Evolutionary conservation across 2,113 vertebrate genomes (phyloP), one percentile per base, ranked within the genome.

Genomic region (Myotis davidii): DNA sequence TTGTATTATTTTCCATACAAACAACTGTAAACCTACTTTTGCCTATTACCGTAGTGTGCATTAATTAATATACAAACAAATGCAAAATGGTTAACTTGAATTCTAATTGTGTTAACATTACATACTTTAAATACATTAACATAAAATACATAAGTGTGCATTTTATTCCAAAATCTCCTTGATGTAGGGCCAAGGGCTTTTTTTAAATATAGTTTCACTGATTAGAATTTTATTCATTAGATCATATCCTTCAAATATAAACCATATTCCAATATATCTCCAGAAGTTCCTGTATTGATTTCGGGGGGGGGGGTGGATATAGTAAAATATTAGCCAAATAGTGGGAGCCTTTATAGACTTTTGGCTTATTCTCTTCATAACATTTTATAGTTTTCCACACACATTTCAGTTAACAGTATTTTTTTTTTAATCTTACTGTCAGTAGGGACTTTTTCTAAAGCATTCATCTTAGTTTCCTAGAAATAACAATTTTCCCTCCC

Each of bases 401-500:
- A 84, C 8, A 56, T 29, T 25, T 81, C 70, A 72, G 45, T 90
- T 70, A 87, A 79, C 9, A 73, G 42, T 25, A 20, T 76, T 54
- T 94, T 64, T 21, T 21, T 39, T 8, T 45, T 86, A 85, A 73
- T 77, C 50, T 12, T 82, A 81, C 34, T 54, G 2, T 73, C 32
- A 45, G 3, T 56, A 86, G 32, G 23, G 37, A 79, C 3, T 83
- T 34, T 96, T 93, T 79, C 61, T 73, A 73, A 94, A 78, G 7
- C 20, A 87, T 92, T 92, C 32, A 70, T 90, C 32, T 87, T 84
- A 76, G 12, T 82, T 94, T 88, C 81, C 77, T 95, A 90, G 91
- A 92, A 96, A 92, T 56, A 90, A 84, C 17, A 79, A 23, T 83
- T 87, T 94, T 95, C 76, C n/a, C 79, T 96, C 83, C 54, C 61